Conservation (phyloP, 2,113 vertebrate species). For the Cavia porcellus region DNA sequence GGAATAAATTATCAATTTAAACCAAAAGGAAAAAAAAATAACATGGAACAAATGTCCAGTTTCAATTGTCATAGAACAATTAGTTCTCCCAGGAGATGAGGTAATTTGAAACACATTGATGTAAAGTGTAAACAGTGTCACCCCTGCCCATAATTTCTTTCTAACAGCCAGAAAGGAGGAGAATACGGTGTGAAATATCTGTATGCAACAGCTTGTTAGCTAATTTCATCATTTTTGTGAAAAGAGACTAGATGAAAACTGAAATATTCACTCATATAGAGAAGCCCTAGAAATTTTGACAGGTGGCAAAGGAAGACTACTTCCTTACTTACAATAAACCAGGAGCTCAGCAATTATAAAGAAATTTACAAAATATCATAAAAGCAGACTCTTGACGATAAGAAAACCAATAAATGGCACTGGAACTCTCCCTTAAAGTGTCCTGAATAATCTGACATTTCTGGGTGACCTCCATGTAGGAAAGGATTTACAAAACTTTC, state of each 20-base stretch:
- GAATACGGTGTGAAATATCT: constrained; percentile 17
- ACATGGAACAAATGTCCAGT: constrained; percentile 68
- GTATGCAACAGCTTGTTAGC: constrained; percentile 65
- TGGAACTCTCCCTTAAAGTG: background rate
- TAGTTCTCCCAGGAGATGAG: constrained; percentile 48
- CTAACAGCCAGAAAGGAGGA: background rate
- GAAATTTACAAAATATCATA: constrained; percentile 62
- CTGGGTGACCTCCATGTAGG: background rate
- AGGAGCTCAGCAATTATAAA: constrained; percentile 62
- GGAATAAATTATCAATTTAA: constrained; percentile 76
- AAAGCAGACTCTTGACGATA: background rate
- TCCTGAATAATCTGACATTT: background rate
- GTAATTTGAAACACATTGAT: constrained; percentile 43
- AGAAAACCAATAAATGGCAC: background rate
- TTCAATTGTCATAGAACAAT: constrained; percentile 62
- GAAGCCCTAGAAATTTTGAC: constrained; percentile 56
- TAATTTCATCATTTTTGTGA: constrained; percentile 70
- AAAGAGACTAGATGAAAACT: constrained; percentile 44
- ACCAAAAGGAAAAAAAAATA: background rate
- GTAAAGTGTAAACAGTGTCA: constrained; percentile 36
- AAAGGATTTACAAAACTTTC: background rate
- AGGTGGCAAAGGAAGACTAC: constrained; percentile 59
- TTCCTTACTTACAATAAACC: constrained; percentile 61
- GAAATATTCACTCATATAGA: constrained; percentile 42
- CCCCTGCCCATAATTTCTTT: constrained; percentile 32